Base-by-base conservation (phyloP, 1,140 invertebrate species). In the Drosophila orena region DNA sequence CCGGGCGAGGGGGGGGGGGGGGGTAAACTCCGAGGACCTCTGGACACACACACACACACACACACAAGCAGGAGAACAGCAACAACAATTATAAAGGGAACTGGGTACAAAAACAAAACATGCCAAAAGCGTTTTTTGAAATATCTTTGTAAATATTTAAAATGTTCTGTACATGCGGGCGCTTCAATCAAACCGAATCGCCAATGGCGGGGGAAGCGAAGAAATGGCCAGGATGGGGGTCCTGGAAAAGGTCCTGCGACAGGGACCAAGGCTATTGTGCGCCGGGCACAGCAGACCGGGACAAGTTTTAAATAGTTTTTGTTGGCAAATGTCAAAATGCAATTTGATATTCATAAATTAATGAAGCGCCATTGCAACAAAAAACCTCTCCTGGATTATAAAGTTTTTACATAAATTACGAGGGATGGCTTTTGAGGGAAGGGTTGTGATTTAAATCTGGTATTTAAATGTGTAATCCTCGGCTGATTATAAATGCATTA, bases 71-170 rank as follows among this genome's bases (percentile, higher is more conserved):
- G 35, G 24, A 22, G 22, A 38, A 37, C 37, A 59, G 47, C 62
- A 75, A 64, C 53, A 59, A 55, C 58, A 84, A 84, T 71, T 71
- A 70, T 47, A 70, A 49, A 49, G 65, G 64, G 43, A 60, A 44
- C 27, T 14, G 40, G 40, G 17, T 62, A 74, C 49, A 74, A 75
- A 54, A 57, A 71, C 65, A 89, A 83, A 89, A 83, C 83, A 89
- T 89, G 84, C 79, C 84, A 70, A 74, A 61, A 89, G 84, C 84
- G 85, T 89, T 89, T 89, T 89, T 89, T 89, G 84, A 89, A 89
- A 89, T 89, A 88, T 89, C 84, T 90, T 89, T 89, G 85, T 89
- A 89, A 89, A 89, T 89, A 89, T 89, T 89, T 89, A 89, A 89
- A 89, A 90, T 85, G 79, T 76, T 88, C 79, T 57, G 80, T 78